Conservation (phyloP, 2,888 invertebrate species). For the Thumatha senex region DNA sequence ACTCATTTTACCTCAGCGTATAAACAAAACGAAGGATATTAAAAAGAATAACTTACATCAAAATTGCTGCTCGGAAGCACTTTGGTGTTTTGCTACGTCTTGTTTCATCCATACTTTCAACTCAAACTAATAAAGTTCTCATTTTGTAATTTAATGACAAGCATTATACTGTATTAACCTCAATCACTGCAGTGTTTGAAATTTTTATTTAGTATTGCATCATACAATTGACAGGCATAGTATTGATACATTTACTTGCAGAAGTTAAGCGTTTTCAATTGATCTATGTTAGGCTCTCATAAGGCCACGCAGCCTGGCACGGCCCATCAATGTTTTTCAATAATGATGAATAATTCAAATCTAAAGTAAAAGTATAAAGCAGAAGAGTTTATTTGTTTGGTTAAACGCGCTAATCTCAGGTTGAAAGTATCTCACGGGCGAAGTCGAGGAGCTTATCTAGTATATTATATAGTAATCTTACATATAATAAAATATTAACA, state of each 20-base stretch:
- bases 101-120: slow-evolving; percentile 5
- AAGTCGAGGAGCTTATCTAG: no score
- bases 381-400: no score
- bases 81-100: slow-evolving; percentile 20
- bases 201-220: slow-evolving; percentile 70
- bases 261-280: slow-evolving; percentile 1
- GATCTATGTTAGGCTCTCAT: background rate
- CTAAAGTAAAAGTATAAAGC: no score
- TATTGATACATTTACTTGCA: background rate
- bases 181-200: slow-evolving; percentile 54
- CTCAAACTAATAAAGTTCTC: slow-evolving; percentile 17
- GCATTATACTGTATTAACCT: slow-evolving; percentile 57
- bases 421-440: no score
- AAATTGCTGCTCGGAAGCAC: slow-evolving; percentile 21
- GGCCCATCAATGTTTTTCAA: background rate
- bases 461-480: no score
- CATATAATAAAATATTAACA: no score
- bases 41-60: slow-evolving; percentile 21
- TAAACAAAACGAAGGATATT: background rate
- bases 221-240: slow-evolving; percentile 37
- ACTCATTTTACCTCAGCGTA: no score
- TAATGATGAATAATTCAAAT: background rate
- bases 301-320: background rate
- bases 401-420: no score
- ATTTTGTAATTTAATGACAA: slow-evolving; percentile 28